Conservation (phyloP, 2,113 vertebrate genomes). For the Gambusia affinis region DNA sequence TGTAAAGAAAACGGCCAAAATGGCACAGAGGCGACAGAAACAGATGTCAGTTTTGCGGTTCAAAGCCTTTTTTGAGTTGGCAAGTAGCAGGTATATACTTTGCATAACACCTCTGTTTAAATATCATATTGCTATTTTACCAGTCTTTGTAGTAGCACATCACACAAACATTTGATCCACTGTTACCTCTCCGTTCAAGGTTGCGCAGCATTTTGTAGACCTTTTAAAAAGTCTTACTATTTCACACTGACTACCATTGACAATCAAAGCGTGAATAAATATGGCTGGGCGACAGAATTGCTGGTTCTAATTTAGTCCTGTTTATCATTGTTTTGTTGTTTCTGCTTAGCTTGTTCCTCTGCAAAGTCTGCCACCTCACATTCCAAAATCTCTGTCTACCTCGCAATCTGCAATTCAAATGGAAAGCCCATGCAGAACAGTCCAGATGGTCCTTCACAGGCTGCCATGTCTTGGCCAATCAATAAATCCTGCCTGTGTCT, state of each 20-base stretch:
- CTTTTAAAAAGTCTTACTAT: not conserved
- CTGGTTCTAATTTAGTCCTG: conserved; percentile 36
- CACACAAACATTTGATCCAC: not conserved
- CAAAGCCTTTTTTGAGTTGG: no score
- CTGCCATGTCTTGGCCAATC: conserved; percentile 67
- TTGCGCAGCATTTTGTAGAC: not conserved
- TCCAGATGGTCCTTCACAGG: conserved; percentile 73
- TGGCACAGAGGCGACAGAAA: no score
- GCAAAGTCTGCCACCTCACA: conserved; percentile 58
- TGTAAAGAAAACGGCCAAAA: no score
- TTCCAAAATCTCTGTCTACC: conserved; percentile 60
- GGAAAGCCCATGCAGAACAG: conserved; percentile 64
- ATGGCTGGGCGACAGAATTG: conserved; percentile 16
- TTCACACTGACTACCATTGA: not conserved
- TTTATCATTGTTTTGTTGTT: conserved; percentile 37
- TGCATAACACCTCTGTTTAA: no score
- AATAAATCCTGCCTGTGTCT: conserved; percentile 48
- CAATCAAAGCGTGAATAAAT: conserved; percentile 11
- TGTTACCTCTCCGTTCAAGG: not conserved
- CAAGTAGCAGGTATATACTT: no score
- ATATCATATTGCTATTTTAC: not conserved
- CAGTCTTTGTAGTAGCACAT: not conserved
- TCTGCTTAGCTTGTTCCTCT: conserved; percentile 41
- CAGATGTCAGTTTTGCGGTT: no score
- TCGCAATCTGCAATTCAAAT: conserved; percentile 79